Base-by-base conservation (phyloP, 2,113 vertebrate species). In the Sorex araneus region DNA sequence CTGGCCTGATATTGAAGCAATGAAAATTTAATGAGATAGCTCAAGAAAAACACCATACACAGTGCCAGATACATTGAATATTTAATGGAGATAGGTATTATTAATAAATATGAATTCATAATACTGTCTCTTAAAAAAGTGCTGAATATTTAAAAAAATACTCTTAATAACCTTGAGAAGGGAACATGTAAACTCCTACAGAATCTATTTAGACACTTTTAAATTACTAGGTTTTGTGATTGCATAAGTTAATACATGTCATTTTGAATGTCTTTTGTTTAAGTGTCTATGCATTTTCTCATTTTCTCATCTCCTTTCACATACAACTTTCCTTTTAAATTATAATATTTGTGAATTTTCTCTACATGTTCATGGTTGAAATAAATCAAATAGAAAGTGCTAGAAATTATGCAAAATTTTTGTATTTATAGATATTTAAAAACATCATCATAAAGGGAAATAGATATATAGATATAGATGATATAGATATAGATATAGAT, bases 11-110 rank as follows among this genome's bases (percentile, higher is more conserved):
- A 92, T 3, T 15, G 9, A 6, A 77, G 1, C 57, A 70, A n/a
- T 82, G 30, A 89, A 92, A 92, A 90, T 70, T 94, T 89, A 95
- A 54, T 82, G 32, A 93, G 4, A n/a, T 87, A 60, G 6, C 5
- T 9, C 27, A 67, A 71, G 9, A 19, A 50, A 84, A 78, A 64
- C 5, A 64, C 12, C 27, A 50, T 54, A 54, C 1, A 85, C 27
- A 63, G 0, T 40, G 27, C 45, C 75, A 95, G 75, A 76, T 2
- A 85, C 15, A 75, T 1, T 57, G 32, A 78, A 43, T 64, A 2
- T 28, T 60, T 85, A 67, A 80, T 60, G 54, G 81, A 57, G 5
- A 36, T n/a, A 79, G 18, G 32, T 69, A 23, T 66, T 82, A 75
- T 30, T 45, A 92, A 50, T 90, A 27, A 74, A 66, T 73, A 8